phyloP scores from a whole-genome alignment of 2,888 invertebrate species.

The Plutella xylostella region DNA sequence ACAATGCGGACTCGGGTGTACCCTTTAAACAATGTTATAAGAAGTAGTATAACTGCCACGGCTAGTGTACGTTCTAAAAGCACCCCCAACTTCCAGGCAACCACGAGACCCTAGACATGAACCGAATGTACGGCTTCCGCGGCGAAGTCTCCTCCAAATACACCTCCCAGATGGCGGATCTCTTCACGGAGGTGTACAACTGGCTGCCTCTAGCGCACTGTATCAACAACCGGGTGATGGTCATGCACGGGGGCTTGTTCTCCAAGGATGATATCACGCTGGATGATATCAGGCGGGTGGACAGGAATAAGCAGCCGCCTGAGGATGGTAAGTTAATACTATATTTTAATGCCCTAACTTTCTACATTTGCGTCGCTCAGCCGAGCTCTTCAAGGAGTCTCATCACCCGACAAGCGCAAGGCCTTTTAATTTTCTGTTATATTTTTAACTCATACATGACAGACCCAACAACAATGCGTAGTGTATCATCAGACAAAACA shows the following conservation, averaged over 20 bases:
- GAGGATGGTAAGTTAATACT: constrained; percentile 86
- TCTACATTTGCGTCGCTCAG: too few relatives aligned
- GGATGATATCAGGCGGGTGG: constrained; percentile 88
- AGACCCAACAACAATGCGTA: too few relatives aligned
- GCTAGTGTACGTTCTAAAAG: neutral
- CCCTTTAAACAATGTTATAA: too few relatives aligned
- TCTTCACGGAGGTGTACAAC: constrained; percentile 99
- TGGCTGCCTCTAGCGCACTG: constrained; percentile 97
- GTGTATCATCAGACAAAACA: too few relatives aligned
- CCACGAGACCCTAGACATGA: constrained; percentile 98
- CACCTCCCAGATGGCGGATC: constrained; percentile 92
- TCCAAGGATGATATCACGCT: constrained; percentile 93
- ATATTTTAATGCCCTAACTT: too few relatives aligned
- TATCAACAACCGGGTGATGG: constrained; percentile 83
- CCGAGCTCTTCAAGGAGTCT: too few relatives aligned
- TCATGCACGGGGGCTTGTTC: constrained; percentile 99
- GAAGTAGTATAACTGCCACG: too few relatives aligned
- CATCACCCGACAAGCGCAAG: too few relatives aligned
- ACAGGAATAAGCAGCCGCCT: constrained; percentile 96
- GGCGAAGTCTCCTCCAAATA: constrained; percentile 98
- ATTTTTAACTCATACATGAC: too few relatives aligned
- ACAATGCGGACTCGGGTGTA: too few relatives aligned
- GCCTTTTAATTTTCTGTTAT: too few relatives aligned
- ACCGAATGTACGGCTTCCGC: constrained; percentile 99
- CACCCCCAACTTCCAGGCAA: constrained; percentile 82